phyloP scores from a whole-genome alignment of 2,113 vertebrate species.

The Smithornis capensis region DNA sequence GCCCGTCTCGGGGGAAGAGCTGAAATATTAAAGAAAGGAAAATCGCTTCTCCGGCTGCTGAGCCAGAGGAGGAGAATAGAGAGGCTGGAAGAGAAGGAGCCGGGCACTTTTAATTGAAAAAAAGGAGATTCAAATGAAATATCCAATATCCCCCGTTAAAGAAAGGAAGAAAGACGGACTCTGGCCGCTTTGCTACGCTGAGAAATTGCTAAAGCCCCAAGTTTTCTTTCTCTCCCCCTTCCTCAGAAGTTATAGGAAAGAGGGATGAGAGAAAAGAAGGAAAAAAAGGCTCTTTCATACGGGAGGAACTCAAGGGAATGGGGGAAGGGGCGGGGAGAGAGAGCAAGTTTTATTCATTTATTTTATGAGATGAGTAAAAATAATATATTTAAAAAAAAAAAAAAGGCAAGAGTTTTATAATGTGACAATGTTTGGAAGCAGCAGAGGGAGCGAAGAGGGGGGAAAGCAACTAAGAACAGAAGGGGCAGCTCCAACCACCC shows the following conservation, averaged over 20 bases:
- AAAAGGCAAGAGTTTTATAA: conserved; percentile 60
- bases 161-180: conserved; percentile 56
- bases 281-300: conserved; percentile 25
- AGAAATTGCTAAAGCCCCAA: conserved; percentile 51
- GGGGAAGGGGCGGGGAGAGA: background rate
- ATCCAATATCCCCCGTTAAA: conserved; percentile 54
- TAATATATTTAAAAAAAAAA: conserved; percentile 12
- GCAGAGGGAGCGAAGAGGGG: conserved; percentile 13
- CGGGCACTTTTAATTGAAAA: conserved; percentile 59
- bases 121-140: conserved; percentile 67
- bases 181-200: background rate
- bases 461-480: conserved; percentile 52
- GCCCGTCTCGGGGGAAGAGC: conserved; percentile 41
- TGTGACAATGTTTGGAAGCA: conserved; percentile 58
- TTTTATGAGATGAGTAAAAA: conserved; percentile 70
- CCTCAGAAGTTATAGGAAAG: conserved; percentile 43
- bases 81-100: conserved; percentile 31
- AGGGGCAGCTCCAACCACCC: conserved; percentile 70
- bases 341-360: conserved; percentile 62
- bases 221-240: background rate
- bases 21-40: conserved; percentile 59
- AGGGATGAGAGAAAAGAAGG: conserved; percentile 23
- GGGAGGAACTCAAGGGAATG: conserved; percentile 17
- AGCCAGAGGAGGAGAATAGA: conserved; percentile 44
- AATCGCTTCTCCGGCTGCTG: conserved; percentile 47